Percentiles rank a stretch among this genome's conserved stretches.
Evolutionary conservation across 1,140 invertebrate species (phyloP).

Genomic region (Phymastichus coffea): DNA sequence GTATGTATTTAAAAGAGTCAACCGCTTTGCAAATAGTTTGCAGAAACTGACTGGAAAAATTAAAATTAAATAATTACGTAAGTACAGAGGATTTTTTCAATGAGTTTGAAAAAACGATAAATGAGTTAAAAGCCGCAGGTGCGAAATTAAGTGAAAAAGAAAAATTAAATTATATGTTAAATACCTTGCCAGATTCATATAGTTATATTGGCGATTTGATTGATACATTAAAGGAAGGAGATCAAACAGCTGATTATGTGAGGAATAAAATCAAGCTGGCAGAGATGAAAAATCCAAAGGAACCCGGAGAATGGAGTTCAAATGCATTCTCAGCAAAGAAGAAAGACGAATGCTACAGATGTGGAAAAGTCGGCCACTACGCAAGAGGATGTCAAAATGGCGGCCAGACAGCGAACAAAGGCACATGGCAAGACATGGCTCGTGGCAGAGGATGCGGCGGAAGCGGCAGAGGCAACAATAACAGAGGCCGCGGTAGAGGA

Average conservation of each 20-base stretch:
- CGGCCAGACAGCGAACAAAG: neutral
- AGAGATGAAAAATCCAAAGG: slow-evolving; percentile 39
- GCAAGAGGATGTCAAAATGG: neutral
- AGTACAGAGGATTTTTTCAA: slow-evolving; percentile 34
- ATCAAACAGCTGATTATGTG: slow-evolving; percentile 49
- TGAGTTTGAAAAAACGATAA: slow-evolving; percentile 41
- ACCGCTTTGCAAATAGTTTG: slow-evolving; percentile 19
- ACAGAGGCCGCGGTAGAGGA: neutral
- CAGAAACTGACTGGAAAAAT: slow-evolving; percentile 13
- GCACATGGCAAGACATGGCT: neutral
- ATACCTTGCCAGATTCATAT: neutral
- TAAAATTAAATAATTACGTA: slow-evolving; percentile 21
- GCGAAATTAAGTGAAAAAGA: slow-evolving; percentile 32
- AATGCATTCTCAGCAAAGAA: slow-evolving; percentile 30
- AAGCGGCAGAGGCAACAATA: neutral
- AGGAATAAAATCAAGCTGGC: slow-evolving; percentile 45
- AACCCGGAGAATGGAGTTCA: slow-evolving; percentile 21
- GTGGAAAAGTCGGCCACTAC: slow-evolving; percentile 17
- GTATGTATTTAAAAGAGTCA: slow-evolving; percentile 26
- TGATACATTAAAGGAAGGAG: slow-evolving; percentile 34
- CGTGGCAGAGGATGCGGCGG: neutral
- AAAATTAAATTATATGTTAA: neutral
- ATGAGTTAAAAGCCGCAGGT: slow-evolving; percentile 41
- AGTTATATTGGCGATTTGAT: slow-evolving; percentile 1
- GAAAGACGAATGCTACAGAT: slow-evolving; percentile 26